These are phyloP conservation scores for Physeter macrocephalus DNA, from an alignment of 2,113 vertebrate genomes.

Conservation along the genomic window DNA sequence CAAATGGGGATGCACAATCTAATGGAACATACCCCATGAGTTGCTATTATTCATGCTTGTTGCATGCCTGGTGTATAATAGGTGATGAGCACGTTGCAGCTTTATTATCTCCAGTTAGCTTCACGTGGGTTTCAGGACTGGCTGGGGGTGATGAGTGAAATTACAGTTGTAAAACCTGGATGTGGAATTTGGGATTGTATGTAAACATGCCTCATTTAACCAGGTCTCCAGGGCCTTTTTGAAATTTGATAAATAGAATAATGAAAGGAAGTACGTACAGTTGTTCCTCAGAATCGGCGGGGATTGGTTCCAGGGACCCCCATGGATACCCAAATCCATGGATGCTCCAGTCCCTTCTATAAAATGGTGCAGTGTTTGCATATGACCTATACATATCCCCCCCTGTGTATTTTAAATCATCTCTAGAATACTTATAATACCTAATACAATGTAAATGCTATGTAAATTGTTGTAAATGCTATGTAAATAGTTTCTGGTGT, in stretches of 20 bases:
- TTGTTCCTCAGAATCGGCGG: background rate
- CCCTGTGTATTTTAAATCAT: background rate
- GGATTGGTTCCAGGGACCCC: background rate
- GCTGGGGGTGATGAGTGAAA: no score
- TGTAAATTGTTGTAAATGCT: background rate
- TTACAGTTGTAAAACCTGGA: background rate
- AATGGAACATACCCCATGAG: rapidly evolving
- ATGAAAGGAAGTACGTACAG: background rate
- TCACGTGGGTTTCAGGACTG: background rate
- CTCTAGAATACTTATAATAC: background rate
- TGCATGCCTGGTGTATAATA: rapidly evolving
- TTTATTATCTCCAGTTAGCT: background rate
- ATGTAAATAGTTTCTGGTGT: background rate
- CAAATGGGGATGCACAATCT: background rate
- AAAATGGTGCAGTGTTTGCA: background rate
- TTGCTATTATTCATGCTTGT: rapidly evolving
- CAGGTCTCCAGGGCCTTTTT: background rate
- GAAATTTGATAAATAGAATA: background rate
- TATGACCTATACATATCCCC: background rate
- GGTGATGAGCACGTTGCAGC: background rate
- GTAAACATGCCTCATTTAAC: background rate
- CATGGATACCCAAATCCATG: background rate
- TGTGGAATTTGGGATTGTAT: background rate
- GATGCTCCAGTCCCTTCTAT: background rate
- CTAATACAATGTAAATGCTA: background rate